phyloP scores from a whole-genome alignment of 1,140 invertebrate genomes.

The Micrasema minimum region DNA sequence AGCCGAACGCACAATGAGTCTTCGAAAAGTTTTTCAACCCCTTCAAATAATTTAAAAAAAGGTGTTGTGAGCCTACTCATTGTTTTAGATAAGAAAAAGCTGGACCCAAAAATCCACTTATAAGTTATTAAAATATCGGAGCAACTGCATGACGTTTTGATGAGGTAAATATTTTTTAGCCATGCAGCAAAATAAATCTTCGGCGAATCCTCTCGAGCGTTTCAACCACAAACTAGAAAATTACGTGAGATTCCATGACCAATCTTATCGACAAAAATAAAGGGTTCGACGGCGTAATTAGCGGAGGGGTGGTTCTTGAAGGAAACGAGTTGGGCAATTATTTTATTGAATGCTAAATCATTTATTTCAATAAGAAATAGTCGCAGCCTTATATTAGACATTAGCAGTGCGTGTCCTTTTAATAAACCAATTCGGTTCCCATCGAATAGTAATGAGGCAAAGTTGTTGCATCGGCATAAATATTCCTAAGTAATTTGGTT shows the following conservation, averaged over 20 bases:
- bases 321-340: slow-evolving; percentile 14
- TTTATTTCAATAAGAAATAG: slow-evolving; percentile 46
- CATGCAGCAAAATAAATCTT: background rate
- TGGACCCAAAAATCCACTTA: too few species aligned
- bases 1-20: background rate
- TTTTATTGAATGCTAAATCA: slow-evolving; percentile 7
- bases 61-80: slow-evolving; percentile 10
- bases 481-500: slow-evolving; percentile 35
- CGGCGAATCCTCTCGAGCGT: slow-evolving; percentile 5
- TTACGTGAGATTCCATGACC: background rate
- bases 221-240: slow-evolving; percentile 31
- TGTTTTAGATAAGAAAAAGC: too few species aligned
- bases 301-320: too few species aligned
- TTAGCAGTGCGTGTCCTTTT: slow-evolving; percentile 50
- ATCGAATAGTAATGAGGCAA: slow-evolving; percentile 44
- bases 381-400: slow-evolving; percentile 42
- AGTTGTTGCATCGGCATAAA: slow-evolving; percentile 39
- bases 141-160: too few species aligned
- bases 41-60: slow-evolving; percentile 1
- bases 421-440: slow-evolving; percentile 48
- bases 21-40: background rate
- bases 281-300: slow-evolving; percentile 10
- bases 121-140: too few species aligned
- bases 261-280: background rate
- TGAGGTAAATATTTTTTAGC: background rate